Evolutionary conservation across 30 jellyfish, hydroid and myxozoan genomes (phyloP), one percentile per base, ranked within the genome.

Genomic region (Aurelia coerulea): DNA sequence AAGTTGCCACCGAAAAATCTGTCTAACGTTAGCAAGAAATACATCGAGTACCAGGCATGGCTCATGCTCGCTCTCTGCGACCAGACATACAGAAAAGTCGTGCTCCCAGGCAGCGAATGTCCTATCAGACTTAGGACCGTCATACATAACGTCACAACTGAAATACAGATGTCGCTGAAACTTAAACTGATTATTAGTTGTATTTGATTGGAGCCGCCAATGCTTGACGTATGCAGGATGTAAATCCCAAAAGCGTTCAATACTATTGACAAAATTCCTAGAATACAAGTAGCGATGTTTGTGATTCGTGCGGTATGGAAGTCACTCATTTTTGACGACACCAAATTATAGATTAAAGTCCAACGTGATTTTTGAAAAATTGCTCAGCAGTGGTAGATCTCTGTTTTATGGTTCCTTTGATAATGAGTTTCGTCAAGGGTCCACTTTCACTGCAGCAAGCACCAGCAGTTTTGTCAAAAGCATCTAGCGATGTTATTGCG

Each of bases 41-140:
- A 60, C 70, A 60, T 60, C 12, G 8, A 60, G 70, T 60, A 60
- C 70, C 70, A 60, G 35, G 35, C 70, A 60, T 60, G 70, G 13
- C 35, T 17, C 35, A 60, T 60, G 33, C 70, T 60, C 35, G 70
- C 70, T 60, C 70, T 60, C 13, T 17, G 35, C 35, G 70, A 60
- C 70, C 70, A 60, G 70, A 17, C 35, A n/a, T 17, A n/a, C 70
- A 60, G 34, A 1, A 60, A 13, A 12, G 70, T 5, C 35, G 10
- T 13, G 14, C 70, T 60, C 5, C 3, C 35, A 60, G 70, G 70
- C 10, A 23, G 35, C 13, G 31, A 67, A 13, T 60, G 31, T 15
- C 35, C 31, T 34, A 60, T 60, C 35, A 60, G 31, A 23, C 35
- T 60, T 13, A 60, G 35, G 31, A n/a, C 13, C 35, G 35, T 23